Conservation (phyloP, 2,113 vertebrate genomes). For the Hypomesus transpacificus region DNA sequence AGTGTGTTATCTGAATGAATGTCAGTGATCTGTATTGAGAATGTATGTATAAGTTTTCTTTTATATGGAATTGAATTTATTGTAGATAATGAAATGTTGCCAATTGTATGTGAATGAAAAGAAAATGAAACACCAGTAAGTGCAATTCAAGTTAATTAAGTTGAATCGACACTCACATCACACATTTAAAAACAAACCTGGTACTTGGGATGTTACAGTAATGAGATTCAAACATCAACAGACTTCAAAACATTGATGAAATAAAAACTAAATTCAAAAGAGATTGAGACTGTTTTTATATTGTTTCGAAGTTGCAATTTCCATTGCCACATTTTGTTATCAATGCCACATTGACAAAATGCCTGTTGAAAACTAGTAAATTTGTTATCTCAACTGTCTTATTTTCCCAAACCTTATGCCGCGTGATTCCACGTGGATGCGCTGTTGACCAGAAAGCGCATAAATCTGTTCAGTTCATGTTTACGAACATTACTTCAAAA, state of each 20-base stretch:
- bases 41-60: slow-evolving; percentile 48
- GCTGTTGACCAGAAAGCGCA: neutral
- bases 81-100: slow-evolving; percentile 66
- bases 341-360: too few relatives aligned
- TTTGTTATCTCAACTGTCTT: too few relatives aligned
- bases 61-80: slow-evolving; percentile 60
- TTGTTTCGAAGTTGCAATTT: neutral
- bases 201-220: slow-evolving; percentile 24
- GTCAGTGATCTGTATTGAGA: slow-evolving; percentile 18
- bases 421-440: neutral
- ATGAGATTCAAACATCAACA: slow-evolving; percentile 32
- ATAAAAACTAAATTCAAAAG: slow-evolving; percentile 43
- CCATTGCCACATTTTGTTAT: neutral
- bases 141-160: slow-evolving; percentile 49
- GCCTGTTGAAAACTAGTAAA: too few relatives aligned
- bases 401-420: too few relatives aligned
- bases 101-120: slow-evolving; percentile 45
- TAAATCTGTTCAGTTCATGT: too few relatives aligned
- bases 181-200: slow-evolving; percentile 27
- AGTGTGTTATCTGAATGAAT: neutral
- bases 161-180: slow-evolving; percentile 28
- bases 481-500: too few relatives aligned
- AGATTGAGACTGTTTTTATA: neutral
- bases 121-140: slow-evolving; percentile 13
- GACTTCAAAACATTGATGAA: slow-evolving; percentile 19